phyloP scores from a whole-genome alignment of 2,113 vertebrate genomes.

The Limanda limanda region DNA sequence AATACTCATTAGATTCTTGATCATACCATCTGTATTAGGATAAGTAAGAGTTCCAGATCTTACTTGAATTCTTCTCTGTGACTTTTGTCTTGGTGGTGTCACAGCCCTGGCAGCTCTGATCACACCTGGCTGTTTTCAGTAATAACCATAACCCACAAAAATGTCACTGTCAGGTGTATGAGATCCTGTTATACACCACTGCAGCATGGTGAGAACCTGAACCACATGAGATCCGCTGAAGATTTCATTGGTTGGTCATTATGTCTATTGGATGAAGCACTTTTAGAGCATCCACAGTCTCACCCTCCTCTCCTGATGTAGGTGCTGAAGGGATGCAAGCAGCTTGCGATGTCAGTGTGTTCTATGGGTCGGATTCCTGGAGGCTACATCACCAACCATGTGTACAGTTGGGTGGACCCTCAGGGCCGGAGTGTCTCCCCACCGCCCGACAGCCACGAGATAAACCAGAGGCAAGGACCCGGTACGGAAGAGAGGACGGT shows the following conservation, averaged over 20 bases:
- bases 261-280: not conserved
- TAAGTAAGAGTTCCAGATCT: too few relatives aligned
- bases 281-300: not conserved
- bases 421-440: conserved; percentile 91
- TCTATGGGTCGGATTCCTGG: conserved; percentile 90
- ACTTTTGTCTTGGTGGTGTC: too few relatives aligned
- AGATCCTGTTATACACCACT: too few relatives aligned
- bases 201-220: too few relatives aligned
- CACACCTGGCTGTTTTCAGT: too few relatives aligned
- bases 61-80: too few relatives aligned
- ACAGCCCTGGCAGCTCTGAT: too few relatives aligned
- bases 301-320: conserved; percentile 56
- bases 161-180: too few relatives aligned
- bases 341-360: conserved; percentile 89
- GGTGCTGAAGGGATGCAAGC: conserved; percentile 95
- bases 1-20: too few relatives aligned
- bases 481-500: conserved; percentile 90
- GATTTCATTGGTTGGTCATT: not conserved
- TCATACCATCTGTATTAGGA: too few relatives aligned
- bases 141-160: too few relatives aligned
- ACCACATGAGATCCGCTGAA: too few relatives aligned
- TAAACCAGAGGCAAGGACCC: conserved; percentile 76
- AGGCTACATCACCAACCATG: conserved; percentile 91
- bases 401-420: conserved; percentile 96
- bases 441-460: conserved; percentile 80